phyloP scores from a whole-genome alignment of 2,888 invertebrate species.

The Conomelus anceps region DNA sequence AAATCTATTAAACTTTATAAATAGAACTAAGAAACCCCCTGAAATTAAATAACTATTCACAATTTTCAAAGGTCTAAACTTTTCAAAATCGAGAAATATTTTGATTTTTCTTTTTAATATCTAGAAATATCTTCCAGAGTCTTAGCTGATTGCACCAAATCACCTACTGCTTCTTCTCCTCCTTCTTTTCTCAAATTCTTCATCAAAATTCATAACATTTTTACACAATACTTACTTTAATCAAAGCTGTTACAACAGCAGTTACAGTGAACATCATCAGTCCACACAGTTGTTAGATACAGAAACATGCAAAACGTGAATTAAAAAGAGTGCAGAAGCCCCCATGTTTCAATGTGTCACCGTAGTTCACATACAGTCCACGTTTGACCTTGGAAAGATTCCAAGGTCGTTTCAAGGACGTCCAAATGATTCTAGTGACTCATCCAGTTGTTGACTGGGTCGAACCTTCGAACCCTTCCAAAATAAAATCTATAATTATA shows the following conservation, averaged over 20 bases:
- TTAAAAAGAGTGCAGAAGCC: neutral
- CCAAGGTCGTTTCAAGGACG: neutral
- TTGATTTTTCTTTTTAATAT: neutral
- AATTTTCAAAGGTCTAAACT: no score
- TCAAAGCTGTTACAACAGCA: neutral
- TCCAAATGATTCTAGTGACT: neutral
- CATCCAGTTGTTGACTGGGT: neutral
- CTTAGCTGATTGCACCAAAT: neutral
- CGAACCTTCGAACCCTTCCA: neutral
- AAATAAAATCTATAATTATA: constrained; percentile 19
- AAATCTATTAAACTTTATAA: no score
- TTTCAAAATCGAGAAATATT: neutral
- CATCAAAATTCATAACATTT: neutral
- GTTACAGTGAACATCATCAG: neutral
- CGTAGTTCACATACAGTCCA: no score
- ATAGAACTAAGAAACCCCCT: no score
- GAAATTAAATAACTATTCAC: no score
- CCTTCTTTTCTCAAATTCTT: neutral
- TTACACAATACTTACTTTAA: neutral
- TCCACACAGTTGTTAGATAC: neutral
- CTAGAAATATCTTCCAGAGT: neutral
- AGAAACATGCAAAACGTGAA: neutral
- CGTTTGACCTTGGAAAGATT: no score
- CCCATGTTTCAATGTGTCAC: neutral
- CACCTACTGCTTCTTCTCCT: neutral